Conservation (phyloP, 2,888 invertebrate genomes). For the Listrodromus nycthemerus region DNA sequence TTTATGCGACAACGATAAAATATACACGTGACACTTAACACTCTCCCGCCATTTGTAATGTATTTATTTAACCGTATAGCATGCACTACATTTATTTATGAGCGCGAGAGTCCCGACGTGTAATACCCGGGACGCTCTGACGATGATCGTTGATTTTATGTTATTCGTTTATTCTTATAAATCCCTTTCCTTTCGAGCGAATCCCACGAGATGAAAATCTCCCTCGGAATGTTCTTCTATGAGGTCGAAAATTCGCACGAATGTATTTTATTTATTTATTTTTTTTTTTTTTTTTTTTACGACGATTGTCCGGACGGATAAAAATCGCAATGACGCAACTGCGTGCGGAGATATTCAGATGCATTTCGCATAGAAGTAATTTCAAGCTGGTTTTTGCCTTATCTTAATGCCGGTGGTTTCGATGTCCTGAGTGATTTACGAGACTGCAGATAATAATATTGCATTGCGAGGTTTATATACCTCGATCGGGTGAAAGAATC, state of each 20-base stretch:
- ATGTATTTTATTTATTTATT: background rate
- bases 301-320: background rate
- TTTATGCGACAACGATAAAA: constrained; percentile 67
- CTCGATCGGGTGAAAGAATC: constrained; percentile 17
- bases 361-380: constrained; percentile 3
- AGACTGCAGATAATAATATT: constrained; percentile 26
- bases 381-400: background rate
- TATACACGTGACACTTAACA: constrained; percentile 65
- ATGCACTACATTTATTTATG: constrained; percentile 57
- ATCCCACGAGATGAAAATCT: constrained; percentile 12
- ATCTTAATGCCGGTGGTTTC: background rate
- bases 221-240: background rate
- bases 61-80: constrained; percentile 63
- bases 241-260: background rate
- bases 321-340: background rate
- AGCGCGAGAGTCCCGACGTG: background rate
- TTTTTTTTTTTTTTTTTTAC: background rate
- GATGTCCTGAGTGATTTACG: constrained; percentile 13
- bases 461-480: background rate
- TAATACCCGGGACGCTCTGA: constrained; percentile 10
- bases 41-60: constrained; percentile 63
- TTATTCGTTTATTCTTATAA: background rate
- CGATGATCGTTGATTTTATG: constrained; percentile 10
- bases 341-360: background rate
- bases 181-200: background rate